Base-by-base conservation (phyloP, 2,888 invertebrate species). In the Troides aeacus region DNA sequence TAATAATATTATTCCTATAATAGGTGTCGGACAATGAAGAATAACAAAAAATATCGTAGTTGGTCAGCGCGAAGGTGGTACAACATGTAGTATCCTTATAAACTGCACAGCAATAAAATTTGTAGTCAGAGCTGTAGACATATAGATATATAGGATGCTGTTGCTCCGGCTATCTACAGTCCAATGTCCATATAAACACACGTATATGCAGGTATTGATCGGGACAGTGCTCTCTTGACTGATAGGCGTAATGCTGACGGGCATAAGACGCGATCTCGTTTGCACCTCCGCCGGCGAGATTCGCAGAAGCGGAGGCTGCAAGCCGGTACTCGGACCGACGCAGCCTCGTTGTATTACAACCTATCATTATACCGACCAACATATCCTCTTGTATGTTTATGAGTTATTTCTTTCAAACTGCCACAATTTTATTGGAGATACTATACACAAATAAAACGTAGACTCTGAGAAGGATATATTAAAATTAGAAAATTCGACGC, bases 221-320 rank as follows among this genome's bases (percentile, higher is more conserved):
- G 15, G 18, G 18, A 17, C 50, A 50, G 50, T 5, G 46, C 15
- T 50, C 2, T 50, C 50, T 50, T 50, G 23, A 59, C 42, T 59
- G 12, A 64, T 23, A 64, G 36, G 4, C 64, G 64, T 61, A 64
- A 64, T 59, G 56, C n/a, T 24, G 18, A 58, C 46, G 24, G 58
- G n/a, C 24, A 56, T 60, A 61, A 61, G 64, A 56, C 46, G 42
- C 50, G 64, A n/a, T 69, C 79, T 80, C 78, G 78, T 82, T 80
- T 80, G 84, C 86, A 87, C 84, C 86, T 85, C 86, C 81, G 81
- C 81, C 81, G 84, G 84, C 84, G 80, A 77, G 78, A 72, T 89
- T 89, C 88, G 78, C 73, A 84, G 89, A 89, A 89, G 72, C 78
- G 78, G 79, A 83, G 86, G 86, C 85, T 86, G n/a, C 21, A 57